Conservation (phyloP, 2,888 invertebrate species). For the Selenia dentaria region DNA sequence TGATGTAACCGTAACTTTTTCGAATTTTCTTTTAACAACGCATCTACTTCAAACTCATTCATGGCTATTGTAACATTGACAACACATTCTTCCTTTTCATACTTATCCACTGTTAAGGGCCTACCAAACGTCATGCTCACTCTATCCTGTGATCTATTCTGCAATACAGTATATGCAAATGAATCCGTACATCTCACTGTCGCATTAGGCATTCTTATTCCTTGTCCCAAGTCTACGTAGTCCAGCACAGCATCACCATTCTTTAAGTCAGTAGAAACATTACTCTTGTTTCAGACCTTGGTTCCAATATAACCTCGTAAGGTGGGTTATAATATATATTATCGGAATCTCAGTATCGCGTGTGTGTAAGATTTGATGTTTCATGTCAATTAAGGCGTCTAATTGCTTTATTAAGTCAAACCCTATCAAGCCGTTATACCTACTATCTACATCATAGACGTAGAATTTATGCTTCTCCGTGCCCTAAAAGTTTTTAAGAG, state of each 20-base stretch:
- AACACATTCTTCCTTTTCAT: background rate
- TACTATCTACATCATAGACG: background rate
- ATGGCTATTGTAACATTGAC: background rate
- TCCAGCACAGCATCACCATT: constrained; percentile 3
- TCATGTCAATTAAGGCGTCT: constrained; percentile 4
- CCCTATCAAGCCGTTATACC: constrained; percentile 8
- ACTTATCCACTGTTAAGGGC: background rate
- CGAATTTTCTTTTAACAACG: background rate
- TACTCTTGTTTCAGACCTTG: background rate
- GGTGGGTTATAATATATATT: background rate
- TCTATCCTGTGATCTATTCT: background rate
- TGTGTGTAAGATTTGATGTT: constrained; percentile 1
- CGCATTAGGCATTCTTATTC: constrained; percentile 31
- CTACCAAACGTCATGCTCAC: background rate
- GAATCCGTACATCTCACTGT: constrained; percentile 21
- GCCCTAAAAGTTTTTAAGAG: background rate
- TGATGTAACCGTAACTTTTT: background rate
- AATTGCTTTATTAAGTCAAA: constrained; percentile 6
- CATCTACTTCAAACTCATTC: background rate
- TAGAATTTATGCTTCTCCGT: background rate
- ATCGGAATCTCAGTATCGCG: background rate
- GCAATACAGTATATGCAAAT: background rate
- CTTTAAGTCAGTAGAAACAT: background rate
- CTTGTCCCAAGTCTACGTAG: constrained; percentile 19
- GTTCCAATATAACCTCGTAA: background rate